phyloP scores from a whole-genome alignment of 2,113 vertebrate species.

The Grantiella picta region DNA sequence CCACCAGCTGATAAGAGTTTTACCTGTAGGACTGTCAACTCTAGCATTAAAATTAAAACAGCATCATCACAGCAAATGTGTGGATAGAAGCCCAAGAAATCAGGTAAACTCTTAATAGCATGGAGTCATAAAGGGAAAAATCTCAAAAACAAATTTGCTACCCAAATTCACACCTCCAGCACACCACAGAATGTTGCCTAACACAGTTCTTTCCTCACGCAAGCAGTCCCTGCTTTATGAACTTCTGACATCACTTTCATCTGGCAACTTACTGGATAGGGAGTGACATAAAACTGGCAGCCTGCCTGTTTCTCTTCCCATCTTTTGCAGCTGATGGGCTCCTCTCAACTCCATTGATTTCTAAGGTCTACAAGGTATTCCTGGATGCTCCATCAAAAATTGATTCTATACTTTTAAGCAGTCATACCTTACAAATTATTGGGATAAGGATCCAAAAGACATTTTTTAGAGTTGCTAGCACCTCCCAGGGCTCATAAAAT shows the following conservation, averaged over 20 bases:
- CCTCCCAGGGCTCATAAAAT: neutral
- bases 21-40: neutral
- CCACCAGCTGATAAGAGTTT: neutral
- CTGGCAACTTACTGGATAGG: neutral
- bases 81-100: neutral
- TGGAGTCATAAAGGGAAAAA: neutral
- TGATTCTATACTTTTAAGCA: neutral
- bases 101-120: neutral
- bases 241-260: neutral
- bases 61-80: neutral
- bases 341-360: neutral
- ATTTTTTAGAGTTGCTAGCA: neutral
- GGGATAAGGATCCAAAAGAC: neutral
- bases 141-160: accelerated
- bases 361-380: neutral
- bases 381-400: neutral
- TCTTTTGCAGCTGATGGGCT: neutral
- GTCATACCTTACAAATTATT: neutral
- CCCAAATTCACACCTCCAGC: neutral
- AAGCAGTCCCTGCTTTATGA: neutral
- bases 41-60: neutral
- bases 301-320: neutral
- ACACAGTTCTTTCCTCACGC: neutral
- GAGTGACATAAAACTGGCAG: neutral
- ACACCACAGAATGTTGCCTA: neutral